phyloP scores from a whole-genome alignment of 2,797 vertebrate species.

The Macropodus opercularis region DNA sequence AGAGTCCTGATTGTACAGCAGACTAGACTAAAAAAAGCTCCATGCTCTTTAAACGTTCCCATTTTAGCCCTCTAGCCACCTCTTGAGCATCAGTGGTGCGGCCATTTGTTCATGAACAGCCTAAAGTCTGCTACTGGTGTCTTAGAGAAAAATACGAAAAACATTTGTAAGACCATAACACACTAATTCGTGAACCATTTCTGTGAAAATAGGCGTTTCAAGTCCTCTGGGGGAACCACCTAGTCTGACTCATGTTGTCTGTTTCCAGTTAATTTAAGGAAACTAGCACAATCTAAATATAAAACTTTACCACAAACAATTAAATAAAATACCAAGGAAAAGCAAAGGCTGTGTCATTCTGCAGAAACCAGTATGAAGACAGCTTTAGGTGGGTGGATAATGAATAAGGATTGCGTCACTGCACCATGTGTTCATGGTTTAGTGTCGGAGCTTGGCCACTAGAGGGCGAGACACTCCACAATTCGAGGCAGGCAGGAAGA shows the following conservation, averaged over 20 bases:
- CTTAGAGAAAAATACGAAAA: too few relatives aligned
- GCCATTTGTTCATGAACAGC: too few relatives aligned
- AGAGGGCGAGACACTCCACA: constrained; percentile 49
- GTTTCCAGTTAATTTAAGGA: background rate
- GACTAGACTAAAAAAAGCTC: too few relatives aligned
- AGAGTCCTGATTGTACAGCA: background rate
- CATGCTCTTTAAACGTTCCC: too few relatives aligned
- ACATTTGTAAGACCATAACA: too few relatives aligned
- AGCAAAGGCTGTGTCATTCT: background rate
- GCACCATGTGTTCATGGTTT: background rate
- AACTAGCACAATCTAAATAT: background rate
- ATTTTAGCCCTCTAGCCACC: background rate
- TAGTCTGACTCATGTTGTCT: background rate
- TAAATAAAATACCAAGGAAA: constrained; percentile 35
- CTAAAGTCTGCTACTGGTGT: too few relatives aligned
- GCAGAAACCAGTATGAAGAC: background rate
- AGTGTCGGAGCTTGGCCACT: constrained; percentile 25
- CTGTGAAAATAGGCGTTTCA: background rate
- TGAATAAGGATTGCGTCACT: background rate
- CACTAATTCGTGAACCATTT: accelerated
- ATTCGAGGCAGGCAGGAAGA: background rate
- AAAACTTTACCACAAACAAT: background rate
- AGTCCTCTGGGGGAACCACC: too few relatives aligned
- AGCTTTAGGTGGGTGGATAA: constrained; percentile 1
- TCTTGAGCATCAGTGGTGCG: background rate